These are phyloP conservation scores for Sebastes oblongus DNA, from an alignment of 2,797 vertebrate genomes.

Conservation along the genomic window DNA sequence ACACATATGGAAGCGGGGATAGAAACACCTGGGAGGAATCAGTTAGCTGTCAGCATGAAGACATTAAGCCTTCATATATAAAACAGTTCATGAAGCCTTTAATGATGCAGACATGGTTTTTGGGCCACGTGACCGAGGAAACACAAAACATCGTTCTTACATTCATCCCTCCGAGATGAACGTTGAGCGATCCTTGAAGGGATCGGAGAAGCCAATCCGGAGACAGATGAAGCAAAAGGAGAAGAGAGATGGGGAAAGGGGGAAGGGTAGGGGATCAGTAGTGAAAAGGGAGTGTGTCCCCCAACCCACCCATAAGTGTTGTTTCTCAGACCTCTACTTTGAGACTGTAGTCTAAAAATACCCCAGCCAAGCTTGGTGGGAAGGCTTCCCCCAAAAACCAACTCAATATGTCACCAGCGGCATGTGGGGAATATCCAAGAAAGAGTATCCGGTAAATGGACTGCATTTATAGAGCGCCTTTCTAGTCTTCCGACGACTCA, in stretches of 20 bases:
- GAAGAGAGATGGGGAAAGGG: background rate
- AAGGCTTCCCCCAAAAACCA: conserved; percentile 69
- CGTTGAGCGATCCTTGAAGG: conserved; percentile 16
- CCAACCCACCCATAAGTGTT: background rate
- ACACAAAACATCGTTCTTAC: background rate
- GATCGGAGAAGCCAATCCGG: background rate
- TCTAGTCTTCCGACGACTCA: too few relatives aligned
- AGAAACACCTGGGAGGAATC: conserved; percentile 46
- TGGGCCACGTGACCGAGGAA: background rate
- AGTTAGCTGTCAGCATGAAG: conserved; percentile 32
- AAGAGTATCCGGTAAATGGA: background rate
- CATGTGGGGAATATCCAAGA: conserved; percentile 3
- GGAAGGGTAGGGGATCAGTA: background rate
- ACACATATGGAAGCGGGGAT: conserved; percentile 22
- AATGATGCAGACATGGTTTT: conserved; percentile 41
- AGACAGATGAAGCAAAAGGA: background rate
- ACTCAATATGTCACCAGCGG: conserved; percentile 59
- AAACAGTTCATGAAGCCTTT: conserved; percentile 37
- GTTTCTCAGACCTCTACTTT: conserved; percentile 58
- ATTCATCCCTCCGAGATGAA: conserved; percentile 10
- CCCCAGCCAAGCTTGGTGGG: conserved; percentile 39
- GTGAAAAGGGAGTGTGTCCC: conserved; percentile 5
- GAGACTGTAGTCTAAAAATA: conserved; percentile 73
- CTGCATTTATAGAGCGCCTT: too few relatives aligned
- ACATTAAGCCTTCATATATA: conserved; percentile 30